Evolutionary conservation across 2,888 invertebrate genomes (phyloP).

Genomic region (Orthosia gracilis): DNA sequence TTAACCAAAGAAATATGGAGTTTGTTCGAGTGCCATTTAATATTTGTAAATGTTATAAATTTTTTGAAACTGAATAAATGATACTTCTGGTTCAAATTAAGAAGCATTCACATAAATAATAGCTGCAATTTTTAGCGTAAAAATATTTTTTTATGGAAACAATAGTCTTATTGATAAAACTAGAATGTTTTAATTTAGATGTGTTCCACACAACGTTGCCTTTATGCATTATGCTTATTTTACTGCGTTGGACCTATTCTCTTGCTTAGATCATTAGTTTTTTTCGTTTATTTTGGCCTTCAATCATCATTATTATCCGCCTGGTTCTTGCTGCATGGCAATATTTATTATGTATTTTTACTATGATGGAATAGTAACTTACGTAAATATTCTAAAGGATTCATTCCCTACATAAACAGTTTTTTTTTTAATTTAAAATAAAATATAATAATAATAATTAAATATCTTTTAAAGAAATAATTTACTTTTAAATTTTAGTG

Average conservation of each 20-base stretch:
- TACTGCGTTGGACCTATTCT: conserved; percentile 67
- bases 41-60: not conserved
- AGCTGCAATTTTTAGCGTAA: not conserved
- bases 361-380: too few relatives aligned
- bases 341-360: conserved; percentile 5
- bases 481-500: too few relatives aligned
- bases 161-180: not conserved
- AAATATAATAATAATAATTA: too few relatives aligned
- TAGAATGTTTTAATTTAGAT: conserved; percentile 15
- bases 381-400: too few relatives aligned
- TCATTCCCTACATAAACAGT: too few relatives aligned
- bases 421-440: too few relatives aligned
- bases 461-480: too few relatives aligned
- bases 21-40: not conserved
- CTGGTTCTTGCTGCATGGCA: conserved; percentile 33
- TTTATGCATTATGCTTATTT: conserved; percentile 66
- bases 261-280: conserved; percentile 35
- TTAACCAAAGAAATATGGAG: too few relatives aligned
- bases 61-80: too few relatives aligned
- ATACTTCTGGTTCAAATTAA: not conserved
- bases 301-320: not conserved
- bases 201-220: conserved; percentile 58
- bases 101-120: not conserved
- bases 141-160: not conserved
- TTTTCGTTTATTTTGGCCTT: conserved; percentile 16